phyloP scores from a whole-genome alignment of 2,888 invertebrate species.

The Volucella bombylans region DNA sequence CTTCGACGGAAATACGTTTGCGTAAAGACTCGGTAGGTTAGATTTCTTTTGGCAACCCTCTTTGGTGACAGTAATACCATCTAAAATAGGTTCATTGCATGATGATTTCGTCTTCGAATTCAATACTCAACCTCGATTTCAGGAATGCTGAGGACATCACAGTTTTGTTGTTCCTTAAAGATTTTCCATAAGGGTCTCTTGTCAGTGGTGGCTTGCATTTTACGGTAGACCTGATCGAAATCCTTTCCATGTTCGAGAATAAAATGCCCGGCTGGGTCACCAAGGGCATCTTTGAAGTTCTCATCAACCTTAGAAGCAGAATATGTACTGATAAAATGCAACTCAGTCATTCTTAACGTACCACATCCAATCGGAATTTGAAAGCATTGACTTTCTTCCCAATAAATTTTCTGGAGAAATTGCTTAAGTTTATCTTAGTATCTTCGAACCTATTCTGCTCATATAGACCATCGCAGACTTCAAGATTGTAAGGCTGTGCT shows the following conservation, averaged over 20 bases:
- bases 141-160: conserved; percentile 79
- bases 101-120: not conserved
- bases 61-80: conserved; percentile 77
- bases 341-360: not conserved
- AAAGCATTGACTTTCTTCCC: conserved; percentile 73
- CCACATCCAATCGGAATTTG: conserved; percentile 65
- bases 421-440: conserved; percentile 63
- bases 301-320: conserved; percentile 13
- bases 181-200: conserved; percentile 79
- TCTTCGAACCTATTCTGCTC: conserved; percentile 76
- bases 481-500: conserved; percentile 58
- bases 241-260: conserved; percentile 77
- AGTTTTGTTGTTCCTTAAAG: conserved; percentile 77
- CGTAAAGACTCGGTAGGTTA: conserved; percentile 78
- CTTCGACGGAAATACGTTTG: conserved; percentile 79
- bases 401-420: conserved; percentile 40
- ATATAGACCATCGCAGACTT: conserved; percentile 75
- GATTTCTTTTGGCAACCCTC: conserved; percentile 77
- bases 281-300: conserved; percentile 73
- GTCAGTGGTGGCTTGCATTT: conserved; percentile 76
- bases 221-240: conserved; percentile 75
- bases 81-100: conserved; percentile 63
- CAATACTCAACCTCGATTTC: conserved; percentile 75
- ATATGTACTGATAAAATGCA: not conserved
- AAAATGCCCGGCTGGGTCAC: conserved; percentile 78